Base-by-base conservation (phyloP, 2,888 invertebrate species). In the Drosophila seclusa region DNA sequence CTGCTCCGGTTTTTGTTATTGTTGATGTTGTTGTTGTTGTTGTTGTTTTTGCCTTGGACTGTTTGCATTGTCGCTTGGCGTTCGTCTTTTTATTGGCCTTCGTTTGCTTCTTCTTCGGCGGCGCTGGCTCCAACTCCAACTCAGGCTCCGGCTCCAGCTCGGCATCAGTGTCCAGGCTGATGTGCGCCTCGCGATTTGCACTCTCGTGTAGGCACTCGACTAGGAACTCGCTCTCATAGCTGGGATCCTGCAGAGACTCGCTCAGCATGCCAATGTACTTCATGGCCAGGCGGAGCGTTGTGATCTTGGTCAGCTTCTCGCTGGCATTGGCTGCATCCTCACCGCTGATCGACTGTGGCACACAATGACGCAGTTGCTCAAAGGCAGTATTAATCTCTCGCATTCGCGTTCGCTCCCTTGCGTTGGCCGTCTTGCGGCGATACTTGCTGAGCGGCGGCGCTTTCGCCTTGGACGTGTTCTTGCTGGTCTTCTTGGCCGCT, bases 351-450 rank as follows among this genome's bases (percentile, higher is more conserved):
- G 92, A 84, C 53, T 90, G 89, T 10, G 98, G 98, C 16, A 98
- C 96, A 31, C 96, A 96, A 21, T 95, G 94, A 31, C 97, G 94
- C 11, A 98, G 94, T 2, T 96, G 95, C 91, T 98, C 98, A 93
- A 98, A 98, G 1, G 98, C 98, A 71, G 95, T 95, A 93, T 98
- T 98, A 83, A 98, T 98, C 92, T 98, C 98, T 57, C 96, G 94
- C 98, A 98, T 98, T 65, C 98, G 95, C 79, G 96, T 96, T 38
- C 98, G 93, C 90, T 98, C 98, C 36, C 98, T 93, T 0, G 97
- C 97, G 93, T 98, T 98, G 18, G 98, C 98, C 1, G 97, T 97
- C 94, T 97, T 97, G 84, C 98, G 94, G 32, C 98, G 94, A 93
- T 98, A 98, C 93, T 98, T 98, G 94, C 97, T 97, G 82, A 98